A percentile compares a stretch with the other conserved stretches of the same genome.
These are phyloP conservation scores for Stegana nigrithorax DNA, from an alignment of 2,888 invertebrate species.

Conservation along the genomic window DNA sequence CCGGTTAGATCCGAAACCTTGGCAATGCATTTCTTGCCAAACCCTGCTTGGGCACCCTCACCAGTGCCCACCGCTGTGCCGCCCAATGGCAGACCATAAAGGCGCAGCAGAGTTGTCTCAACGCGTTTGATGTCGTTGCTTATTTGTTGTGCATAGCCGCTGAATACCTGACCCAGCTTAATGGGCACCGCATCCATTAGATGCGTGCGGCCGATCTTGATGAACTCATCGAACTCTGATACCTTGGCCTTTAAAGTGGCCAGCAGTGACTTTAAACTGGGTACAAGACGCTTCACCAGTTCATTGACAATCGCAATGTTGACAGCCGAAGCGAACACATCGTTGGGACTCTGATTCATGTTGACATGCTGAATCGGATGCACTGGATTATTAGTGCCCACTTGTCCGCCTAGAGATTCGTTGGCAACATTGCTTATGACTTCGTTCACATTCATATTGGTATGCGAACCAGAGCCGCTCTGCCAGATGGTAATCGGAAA, in stretches of 20 bases:
- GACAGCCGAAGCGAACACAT: constrained; percentile 98
- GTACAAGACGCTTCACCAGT: constrained; percentile 81
- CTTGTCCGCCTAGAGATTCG: constrained; percentile 84
- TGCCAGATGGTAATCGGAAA: constrained; percentile 99
- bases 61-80: constrained; percentile 99
- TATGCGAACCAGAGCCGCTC: constrained; percentile 98
- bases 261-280: constrained; percentile 79
- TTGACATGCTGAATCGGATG: constrained; percentile 99
- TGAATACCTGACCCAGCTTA: constrained; percentile 96
- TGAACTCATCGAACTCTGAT: constrained; percentile 86
- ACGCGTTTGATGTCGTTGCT: constrained; percentile 85
- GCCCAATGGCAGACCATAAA: constrained; percentile 92
- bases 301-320: constrained; percentile 94
- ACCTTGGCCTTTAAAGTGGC: constrained; percentile 80
- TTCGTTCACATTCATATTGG: constrained; percentile 99
- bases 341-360: constrained; percentile 97
- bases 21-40: constrained; percentile 90
- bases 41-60: constrained; percentile 90
- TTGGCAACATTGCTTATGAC: constrained; percentile 87
- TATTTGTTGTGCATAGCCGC: constrained; percentile 88
- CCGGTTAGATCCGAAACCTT: constrained; percentile 83
- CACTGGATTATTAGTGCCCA: constrained; percentile 93
- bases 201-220: constrained; percentile 92
- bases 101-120: constrained; percentile 82
- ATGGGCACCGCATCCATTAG: constrained; percentile 93